Percentiles rank a stretch among this genome's conserved stretches.
Evolutionary conservation across 2,888 invertebrate genomes (phyloP).

Genomic region (Mesorhabditis belari): DNA sequence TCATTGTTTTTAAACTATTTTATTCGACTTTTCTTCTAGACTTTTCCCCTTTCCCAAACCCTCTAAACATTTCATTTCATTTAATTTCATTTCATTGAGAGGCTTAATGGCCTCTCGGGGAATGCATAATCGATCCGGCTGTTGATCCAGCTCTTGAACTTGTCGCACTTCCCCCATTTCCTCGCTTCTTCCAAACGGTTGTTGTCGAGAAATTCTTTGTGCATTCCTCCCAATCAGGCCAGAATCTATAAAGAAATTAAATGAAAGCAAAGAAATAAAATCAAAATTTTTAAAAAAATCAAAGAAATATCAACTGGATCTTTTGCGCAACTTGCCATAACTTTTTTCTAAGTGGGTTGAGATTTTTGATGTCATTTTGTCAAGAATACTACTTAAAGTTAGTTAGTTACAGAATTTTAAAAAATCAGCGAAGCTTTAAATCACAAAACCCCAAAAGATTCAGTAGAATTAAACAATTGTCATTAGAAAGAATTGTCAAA

Average conservation of each 20-base stretch:
- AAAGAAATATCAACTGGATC: neutral
- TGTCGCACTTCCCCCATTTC: neutral
- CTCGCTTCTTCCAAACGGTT: constrained; percentile 27
- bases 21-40: too few species aligned
- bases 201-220: constrained; percentile 30
- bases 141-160: neutral
- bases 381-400: neutral
- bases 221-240: constrained; percentile 46
- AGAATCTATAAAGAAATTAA: constrained; percentile 30
- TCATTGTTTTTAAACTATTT: too few species aligned
- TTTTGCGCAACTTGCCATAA: too few species aligned
- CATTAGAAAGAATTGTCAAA: too few species aligned
- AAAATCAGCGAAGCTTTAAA: too few species aligned
- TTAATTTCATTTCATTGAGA: too few species aligned
- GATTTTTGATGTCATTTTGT: neutral
- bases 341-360: too few species aligned
- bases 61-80: too few species aligned
- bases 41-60: too few species aligned
- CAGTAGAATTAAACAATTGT: too few species aligned
- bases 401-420: too few species aligned
- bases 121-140: neutral
- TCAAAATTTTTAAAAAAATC: neutral
- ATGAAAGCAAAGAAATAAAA: neutral
- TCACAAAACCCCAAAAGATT: too few species aligned
- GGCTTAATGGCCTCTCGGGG: neutral